A percentile compares a stretch with the other conserved stretches of the same genome.
These are phyloP conservation scores for Antheraea pernyi DNA, from an alignment of 1,140 invertebrate genomes.

Conservation along the genomic window DNA sequence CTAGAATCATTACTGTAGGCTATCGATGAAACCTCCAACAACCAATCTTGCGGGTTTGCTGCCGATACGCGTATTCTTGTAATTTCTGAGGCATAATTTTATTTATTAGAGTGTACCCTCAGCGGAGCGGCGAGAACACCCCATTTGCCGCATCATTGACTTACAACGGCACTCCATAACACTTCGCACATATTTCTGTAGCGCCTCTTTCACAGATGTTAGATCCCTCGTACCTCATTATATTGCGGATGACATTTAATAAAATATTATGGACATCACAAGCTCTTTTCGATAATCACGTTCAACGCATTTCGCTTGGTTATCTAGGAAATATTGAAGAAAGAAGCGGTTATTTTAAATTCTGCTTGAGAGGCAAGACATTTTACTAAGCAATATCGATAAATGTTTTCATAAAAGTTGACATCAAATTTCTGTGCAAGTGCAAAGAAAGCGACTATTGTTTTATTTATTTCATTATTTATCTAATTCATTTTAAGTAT, in stretches of 20 bases:
- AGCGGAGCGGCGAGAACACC: constrained; percentile 65
- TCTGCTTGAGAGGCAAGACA: too few species aligned
- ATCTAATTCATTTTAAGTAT: too few species aligned
- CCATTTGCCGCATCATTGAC: constrained; percentile 78
- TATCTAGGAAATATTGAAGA: constrained; percentile 14
- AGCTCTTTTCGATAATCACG: constrained; percentile 67
- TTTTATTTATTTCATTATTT: too few species aligned
- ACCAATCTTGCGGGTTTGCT: constrained; percentile 71
- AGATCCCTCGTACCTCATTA: constrained; percentile 76
- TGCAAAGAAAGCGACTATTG: too few species aligned
- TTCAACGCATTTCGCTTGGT: constrained; percentile 28
- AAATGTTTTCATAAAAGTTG: not conserved
- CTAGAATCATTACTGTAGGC: constrained; percentile 65
- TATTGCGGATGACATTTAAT: constrained; percentile 78
- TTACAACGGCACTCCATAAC: constrained; percentile 77
- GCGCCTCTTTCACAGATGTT: constrained; percentile 67
- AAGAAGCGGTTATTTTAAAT: not conserved
- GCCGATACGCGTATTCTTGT: constrained; percentile 71
- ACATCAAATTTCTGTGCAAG: too few species aligned
- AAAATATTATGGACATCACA: constrained; percentile 72
- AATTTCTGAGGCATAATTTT: constrained; percentile 78
- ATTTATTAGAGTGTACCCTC: constrained; percentile 76
- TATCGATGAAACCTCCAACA: constrained; percentile 69
- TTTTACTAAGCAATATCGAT: not conserved
- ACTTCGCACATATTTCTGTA: constrained; percentile 79